These are phyloP conservation scores for Neodontobutis hainanensis DNA, from an alignment of 2,113 vertebrate genomes.

Conservation along the genomic window DNA sequence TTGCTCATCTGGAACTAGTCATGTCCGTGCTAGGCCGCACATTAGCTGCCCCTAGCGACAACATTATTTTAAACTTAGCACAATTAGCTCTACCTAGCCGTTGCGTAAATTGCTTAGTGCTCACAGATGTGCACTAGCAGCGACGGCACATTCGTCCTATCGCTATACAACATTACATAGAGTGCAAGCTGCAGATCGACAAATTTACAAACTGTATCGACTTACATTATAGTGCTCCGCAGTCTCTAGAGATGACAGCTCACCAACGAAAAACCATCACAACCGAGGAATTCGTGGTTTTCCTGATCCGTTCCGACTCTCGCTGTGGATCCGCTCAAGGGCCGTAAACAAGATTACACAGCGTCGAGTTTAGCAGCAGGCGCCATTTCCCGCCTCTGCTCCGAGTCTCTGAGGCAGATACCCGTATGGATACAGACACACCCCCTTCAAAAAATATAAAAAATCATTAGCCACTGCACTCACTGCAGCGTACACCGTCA, in stretches of 20 bases:
- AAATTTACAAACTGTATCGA: slow-evolving; percentile 6
- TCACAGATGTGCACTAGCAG: slow-evolving; percentile 45
- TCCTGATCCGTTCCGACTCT: slow-evolving; percentile 34
- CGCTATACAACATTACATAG: slow-evolving; percentile 37
- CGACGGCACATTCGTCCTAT: slow-evolving; percentile 23
- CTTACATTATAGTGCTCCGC: slow-evolving; percentile 71
- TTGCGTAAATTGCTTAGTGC: slow-evolving; percentile 30
- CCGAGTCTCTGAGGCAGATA: slow-evolving; percentile 80
- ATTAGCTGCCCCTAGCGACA: slow-evolving; percentile 41
- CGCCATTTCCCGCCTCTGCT: slow-evolving; percentile 98
- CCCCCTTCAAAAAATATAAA: slow-evolving; percentile 68
- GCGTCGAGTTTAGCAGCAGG: slow-evolving; percentile 83
- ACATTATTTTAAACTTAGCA: slow-evolving; percentile 45
- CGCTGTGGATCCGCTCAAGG: slow-evolving; percentile 57
- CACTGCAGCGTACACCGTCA: slow-evolving; percentile 10
- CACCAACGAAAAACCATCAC: slow-evolving; percentile 47
- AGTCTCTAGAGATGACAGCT: slow-evolving; percentile 48
- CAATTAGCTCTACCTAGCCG: slow-evolving; percentile 35
- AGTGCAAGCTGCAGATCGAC: slow-evolving; percentile 15
- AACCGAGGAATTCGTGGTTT: slow-evolving; percentile 38
- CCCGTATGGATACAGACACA: slow-evolving; percentile 87
- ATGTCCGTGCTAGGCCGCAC: slow-evolving; percentile 47
- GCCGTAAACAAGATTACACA: slow-evolving; percentile 70
- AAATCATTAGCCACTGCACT: slow-evolving; percentile 35
- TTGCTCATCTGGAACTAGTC: slow-evolving; percentile 17